Evolutionary conservation across 2,797 vertebrate genomes (phyloP), one percentile per base, ranked within the genome.

Genomic region (Semaprochilodus insignis): DNA sequence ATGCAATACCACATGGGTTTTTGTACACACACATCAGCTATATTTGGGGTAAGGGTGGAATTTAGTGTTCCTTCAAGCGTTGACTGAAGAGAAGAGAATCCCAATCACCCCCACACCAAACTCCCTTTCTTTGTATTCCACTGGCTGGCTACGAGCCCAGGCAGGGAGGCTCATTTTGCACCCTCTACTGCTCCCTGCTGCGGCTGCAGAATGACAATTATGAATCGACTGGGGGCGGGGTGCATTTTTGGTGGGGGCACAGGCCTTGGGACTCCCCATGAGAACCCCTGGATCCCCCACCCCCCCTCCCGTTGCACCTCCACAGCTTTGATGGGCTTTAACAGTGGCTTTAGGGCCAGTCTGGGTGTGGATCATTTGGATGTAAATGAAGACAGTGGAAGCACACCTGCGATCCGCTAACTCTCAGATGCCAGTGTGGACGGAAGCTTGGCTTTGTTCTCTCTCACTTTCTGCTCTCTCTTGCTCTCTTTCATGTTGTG

Each of bases 381-480:
- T 59, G 72, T 57, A 74, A 74, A 74, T 57, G 52, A 57, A 74
- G 71, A 57, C 19, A 11, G 16, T 55, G 52, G 31, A 59, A 36
- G 19, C n/a, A 55, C 72, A 74, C 72, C 72, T 74, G 72, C 52
- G 54, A 55, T 36, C 72, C 27, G 3, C 52, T 13, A 55, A 36
- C 72, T 57, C 52, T 55, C 52, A 14, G 25, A 74, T 36, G 52
- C 51, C 1, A 55, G 17, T 7, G 15, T 11, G 17, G 23, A 54
- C 2, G 10, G 72, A 59, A 36, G 72, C 31, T 36, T 55, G 10
- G 27, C 52, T 74, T 74, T 74, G 72, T 57, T 55, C 71, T 73
- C 21, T 2, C 54, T 75, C 71, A 25, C 34, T 73, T 16, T 74
- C 23, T 36, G 0, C 54, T n/a, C 71, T 34, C 23, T 15, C 34